Evolutionary conservation across 2,113 vertebrate species (phyloP).

Genomic region (Triplophysa siluroides): DNA sequence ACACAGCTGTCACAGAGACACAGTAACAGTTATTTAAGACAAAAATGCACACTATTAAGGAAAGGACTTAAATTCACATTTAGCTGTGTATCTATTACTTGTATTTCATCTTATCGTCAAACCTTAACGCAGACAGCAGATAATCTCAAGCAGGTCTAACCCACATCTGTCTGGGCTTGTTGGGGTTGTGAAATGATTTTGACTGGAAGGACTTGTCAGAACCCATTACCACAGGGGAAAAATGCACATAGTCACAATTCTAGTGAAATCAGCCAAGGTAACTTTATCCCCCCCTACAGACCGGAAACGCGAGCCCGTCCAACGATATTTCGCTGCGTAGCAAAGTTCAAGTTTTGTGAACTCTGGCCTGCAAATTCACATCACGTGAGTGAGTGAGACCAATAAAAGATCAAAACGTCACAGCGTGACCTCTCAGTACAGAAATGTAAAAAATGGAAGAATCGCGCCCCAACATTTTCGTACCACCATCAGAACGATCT

Average conservation of each 20-base stretch:
- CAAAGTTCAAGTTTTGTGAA: too few species aligned
- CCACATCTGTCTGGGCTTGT: slow-evolving; percentile 14
- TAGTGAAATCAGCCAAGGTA: neutral
- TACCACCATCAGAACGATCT: too few species aligned
- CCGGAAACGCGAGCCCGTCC: too few species aligned
- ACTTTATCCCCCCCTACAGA: too few species aligned
- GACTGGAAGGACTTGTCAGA: slow-evolving; percentile 20
- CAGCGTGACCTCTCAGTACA: too few species aligned
- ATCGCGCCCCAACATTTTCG: too few species aligned
- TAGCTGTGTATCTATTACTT: neutral
- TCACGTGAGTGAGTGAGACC: too few species aligned
- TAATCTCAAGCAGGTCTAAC: neutral
- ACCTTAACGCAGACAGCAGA: neutral
- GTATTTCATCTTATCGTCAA: neutral
- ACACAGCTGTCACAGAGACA: neutral
- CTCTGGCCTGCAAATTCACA: too few species aligned
- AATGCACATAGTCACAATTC: neutral
- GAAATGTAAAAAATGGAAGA: too few species aligned
- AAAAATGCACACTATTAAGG: neutral
- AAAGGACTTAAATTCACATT: neutral
- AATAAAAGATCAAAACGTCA: too few species aligned
- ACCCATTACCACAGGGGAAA: neutral
- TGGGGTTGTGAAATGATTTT: neutral
- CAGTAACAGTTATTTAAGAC: neutral
- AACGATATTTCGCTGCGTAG: too few species aligned